These are phyloP conservation scores for Molanna angustata DNA, from an alignment of 2,888 invertebrate species.

Conservation along the genomic window DNA sequence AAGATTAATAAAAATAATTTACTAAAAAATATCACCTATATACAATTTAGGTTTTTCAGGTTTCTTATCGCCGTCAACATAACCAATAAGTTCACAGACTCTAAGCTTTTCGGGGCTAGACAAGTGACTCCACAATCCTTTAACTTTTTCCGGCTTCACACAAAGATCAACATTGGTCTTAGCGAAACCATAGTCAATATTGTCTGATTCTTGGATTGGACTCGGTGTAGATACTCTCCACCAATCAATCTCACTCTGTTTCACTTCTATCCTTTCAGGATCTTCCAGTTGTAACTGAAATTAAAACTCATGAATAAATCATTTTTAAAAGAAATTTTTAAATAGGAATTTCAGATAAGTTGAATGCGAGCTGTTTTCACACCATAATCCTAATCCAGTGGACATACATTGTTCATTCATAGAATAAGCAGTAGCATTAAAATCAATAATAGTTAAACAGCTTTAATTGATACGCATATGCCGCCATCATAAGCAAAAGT, in stretches of 20 bases:
- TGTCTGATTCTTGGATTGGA: conserved; percentile 36
- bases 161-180: conserved; percentile 45
- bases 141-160: conserved; percentile 53
- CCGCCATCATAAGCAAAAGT: too few species aligned
- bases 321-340: not conserved
- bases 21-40: too few species aligned
- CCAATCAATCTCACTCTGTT: conserved; percentile 49
- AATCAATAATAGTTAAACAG: too few species aligned
- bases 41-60: conserved; percentile 56
- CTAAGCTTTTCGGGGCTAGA: conserved; percentile 61
- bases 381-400: too few species aligned
- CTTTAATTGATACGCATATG: too few species aligned
- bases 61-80: conserved; percentile 48
- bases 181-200: conserved; percentile 29
- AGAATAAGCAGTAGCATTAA: too few species aligned
- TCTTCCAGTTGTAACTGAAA: conserved; percentile 39
- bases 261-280: conserved; percentile 41
- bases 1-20: too few species aligned
- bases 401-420: too few species aligned
- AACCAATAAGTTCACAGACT: conserved; percentile 62
- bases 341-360: not conserved
- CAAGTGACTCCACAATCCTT: conserved; percentile 59
- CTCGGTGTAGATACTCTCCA: conserved; percentile 46
- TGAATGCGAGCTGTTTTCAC: not conserved
- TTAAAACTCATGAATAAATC: not conserved